Evolutionary conservation across 2,113 vertebrate genomes (phyloP), one percentile per base, ranked within the genome.

Genomic region (Hippocampus mohnikei): DNA sequence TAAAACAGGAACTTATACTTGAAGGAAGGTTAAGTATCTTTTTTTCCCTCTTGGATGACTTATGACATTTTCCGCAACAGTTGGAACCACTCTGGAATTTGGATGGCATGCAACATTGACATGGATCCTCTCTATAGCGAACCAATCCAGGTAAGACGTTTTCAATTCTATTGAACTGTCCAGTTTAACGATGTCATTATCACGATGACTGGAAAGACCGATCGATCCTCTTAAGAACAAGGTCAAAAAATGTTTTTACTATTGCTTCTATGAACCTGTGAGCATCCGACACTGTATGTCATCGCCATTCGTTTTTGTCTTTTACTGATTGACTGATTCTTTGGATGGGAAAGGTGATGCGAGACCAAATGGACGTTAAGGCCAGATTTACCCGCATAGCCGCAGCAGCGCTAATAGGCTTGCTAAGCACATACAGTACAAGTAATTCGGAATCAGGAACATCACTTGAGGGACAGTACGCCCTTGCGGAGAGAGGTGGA

Each of bases 391-490:
- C 62, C 69, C 33, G 56, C 29, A 74, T 44, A 74, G 44, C 53
- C 71, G 20, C 16, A 4, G 27, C 69, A 63, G 70, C 72, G 74
- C 66, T 90, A 86, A 92, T 90, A 88, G 88, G 82, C 85, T 90
- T 89, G 84, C 70, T 67, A 75, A 71, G 79, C 70, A 75, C 72
- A 80, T 70, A 66, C 33, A 37, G 33, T 37, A 5, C 69, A 42
- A 73, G 60, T 81, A 78, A 84, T 70, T 84, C 68, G 77, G 21
- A 52, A 21, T 53, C 46, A 73, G 69, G 69, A 71, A 48, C 40
- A 69, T 68, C 29, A 63, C 37, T 67, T 77, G 21, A 16, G 15
- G 8, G 25, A 68, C n/a, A 6, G 27, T 61, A 37, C 5, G 62
- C 59, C 37, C 66, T 73, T 13, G 2, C 18, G 15, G 2, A 75